Evolutionary conservation across 30 jellyfish, hydroid and myxozoan genomes (phyloP), one percentile per base, ranked within the genome.

Genomic region (Phacellophora camtschatica): DNA sequence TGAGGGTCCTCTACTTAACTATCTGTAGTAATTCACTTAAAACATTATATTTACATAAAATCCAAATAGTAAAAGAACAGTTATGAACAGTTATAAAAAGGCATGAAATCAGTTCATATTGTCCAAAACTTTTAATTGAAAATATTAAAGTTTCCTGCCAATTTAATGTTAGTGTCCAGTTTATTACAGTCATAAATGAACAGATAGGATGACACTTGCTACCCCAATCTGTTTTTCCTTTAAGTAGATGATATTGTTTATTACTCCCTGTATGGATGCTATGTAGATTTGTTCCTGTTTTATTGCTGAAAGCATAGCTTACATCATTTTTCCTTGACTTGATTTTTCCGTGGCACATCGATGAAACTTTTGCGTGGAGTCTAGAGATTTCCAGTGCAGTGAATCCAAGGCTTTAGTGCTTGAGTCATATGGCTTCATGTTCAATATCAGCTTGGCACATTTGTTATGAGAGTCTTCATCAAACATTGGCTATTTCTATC

Each of bases 191-290:
- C 73, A 66, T 65, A 84, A 80, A 80, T 35, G 28, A 66, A 80
- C 77, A 80, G 90, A 78, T 64, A 59, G 83, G 90, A 78, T 64
- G 90, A 78, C 90, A 78, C 74, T 78, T 78, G 90, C 83, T 62
- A 61, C 74, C 89, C 69, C 69, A 77, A 58, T 37, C 61, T 77
- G 89, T 77, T 23, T 23, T 77, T 37, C 58, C 83, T 77, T 77
- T 57, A 20, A 82, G 89, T 56, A 77, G 81, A 58, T 20, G 82
- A 32, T 58, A 77, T 33, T 77, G 81, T 12, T 77, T 56, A 51
- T 22, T 74, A 41, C 29, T 74, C 71, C 89, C 61, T 57, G 89
- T 58, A 54, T 58, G 89, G n/a, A 35, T 59, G 71, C 45, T 36
- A 71, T 77, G 89, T 23, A 56, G 0, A 77, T 77, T 82, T 57